Evolutionary conservation across 2,888 invertebrate species (phyloP).

Genomic region (Himalopsyche anomala): DNA sequence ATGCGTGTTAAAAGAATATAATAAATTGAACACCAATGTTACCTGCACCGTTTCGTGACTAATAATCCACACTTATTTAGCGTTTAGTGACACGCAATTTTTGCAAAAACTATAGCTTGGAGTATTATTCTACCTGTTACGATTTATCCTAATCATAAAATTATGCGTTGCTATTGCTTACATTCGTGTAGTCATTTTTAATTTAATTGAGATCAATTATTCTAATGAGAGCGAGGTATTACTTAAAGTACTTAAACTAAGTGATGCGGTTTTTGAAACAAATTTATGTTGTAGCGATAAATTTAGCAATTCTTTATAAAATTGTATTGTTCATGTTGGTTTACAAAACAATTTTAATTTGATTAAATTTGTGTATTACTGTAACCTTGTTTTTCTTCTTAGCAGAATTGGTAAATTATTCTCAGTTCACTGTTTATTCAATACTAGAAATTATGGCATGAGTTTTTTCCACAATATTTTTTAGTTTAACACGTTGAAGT

Average conservation of each 20-base stretch:
- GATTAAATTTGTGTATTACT: too few relatives aligned
- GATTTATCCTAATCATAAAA: slow-evolving; percentile 7
- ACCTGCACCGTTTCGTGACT: slow-evolving; percentile 4
- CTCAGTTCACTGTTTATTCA: too few relatives aligned
- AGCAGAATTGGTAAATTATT: too few relatives aligned
- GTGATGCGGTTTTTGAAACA: neutral
- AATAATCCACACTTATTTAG: neutral
- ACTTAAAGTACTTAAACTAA: neutral
- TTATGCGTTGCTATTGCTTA: neutral
- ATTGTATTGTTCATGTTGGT: too few relatives aligned
- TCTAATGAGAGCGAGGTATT: neutral
- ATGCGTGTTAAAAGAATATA: neutral
- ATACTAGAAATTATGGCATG: too few relatives aligned
- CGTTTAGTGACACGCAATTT: slow-evolving; percentile 29
- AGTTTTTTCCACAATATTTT: too few relatives aligned
- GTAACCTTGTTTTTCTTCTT: too few relatives aligned
- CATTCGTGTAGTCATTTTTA: neutral
- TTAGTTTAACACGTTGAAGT: too few relatives aligned
- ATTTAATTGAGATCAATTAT: slow-evolving; percentile 16
- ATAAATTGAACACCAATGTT: slow-evolving; percentile 17
- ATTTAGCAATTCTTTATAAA: too few relatives aligned
- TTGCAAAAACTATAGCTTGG: neutral
- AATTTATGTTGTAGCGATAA: too few relatives aligned
- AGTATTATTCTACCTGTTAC: neutral
- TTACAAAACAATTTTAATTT: too few relatives aligned